Percentiles rank a stretch among this genome's conserved stretches.
These are phyloP conservation scores for Callipepla squamata DNA, from an alignment of 2,113 vertebrate genomes.

Conservation along the genomic window DNA sequence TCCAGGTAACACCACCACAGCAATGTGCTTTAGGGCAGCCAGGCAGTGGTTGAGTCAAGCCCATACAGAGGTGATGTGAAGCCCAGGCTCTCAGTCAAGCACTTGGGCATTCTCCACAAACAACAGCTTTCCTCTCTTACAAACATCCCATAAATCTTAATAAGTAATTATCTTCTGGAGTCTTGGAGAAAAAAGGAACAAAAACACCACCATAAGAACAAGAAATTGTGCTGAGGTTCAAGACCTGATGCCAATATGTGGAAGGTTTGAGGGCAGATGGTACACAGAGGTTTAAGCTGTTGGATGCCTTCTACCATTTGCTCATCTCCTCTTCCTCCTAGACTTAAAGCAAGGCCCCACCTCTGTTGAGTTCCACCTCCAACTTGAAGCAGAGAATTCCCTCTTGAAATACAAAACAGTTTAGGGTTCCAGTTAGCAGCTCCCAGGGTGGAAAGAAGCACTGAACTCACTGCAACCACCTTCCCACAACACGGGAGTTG, in stretches of 20 bases:
- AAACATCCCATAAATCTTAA: neutral
- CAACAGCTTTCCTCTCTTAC: neutral
- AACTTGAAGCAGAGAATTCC: neutral
- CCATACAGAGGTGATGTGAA: accelerated
- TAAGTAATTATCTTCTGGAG: neutral
- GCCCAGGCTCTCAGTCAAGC: neutral
- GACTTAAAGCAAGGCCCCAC: neutral
- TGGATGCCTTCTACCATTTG: neutral
- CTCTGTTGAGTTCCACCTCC: accelerated
- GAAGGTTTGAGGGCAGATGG: neutral
- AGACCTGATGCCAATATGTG: no score
- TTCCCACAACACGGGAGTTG: accelerated
- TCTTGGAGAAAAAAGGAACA: neutral
- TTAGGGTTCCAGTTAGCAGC: neutral
- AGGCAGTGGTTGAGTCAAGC: neutral
- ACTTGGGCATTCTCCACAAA: neutral
- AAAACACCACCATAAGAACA: neutral
- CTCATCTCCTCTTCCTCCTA: neutral
- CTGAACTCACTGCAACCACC: neutral
- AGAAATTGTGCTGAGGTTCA: neutral
- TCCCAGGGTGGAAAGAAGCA: neutral
- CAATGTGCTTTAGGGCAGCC: accelerated
- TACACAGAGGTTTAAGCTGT: neutral
- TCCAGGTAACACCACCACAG: neutral
- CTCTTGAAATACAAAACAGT: neutral